Percentiles rank a stretch among this genome's conserved stretches.
phyloP scores from a whole-genome alignment of 2,888 invertebrate species.

The Ochlodes sylvanus region DNA sequence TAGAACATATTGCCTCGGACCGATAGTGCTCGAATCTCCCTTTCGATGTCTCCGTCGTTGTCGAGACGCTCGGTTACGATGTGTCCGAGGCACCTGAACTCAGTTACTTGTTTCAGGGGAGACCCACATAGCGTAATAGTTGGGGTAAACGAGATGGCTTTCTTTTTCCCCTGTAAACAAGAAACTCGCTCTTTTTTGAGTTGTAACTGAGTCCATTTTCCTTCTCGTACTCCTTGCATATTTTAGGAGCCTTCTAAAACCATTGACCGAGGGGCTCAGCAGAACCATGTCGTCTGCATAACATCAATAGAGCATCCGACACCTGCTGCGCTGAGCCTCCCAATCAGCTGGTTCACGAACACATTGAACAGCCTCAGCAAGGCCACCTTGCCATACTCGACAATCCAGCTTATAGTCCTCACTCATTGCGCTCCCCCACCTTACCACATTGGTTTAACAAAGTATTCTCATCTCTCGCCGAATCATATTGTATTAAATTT shows the following conservation, averaged over 20 bases:
- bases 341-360: too few species aligned
- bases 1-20: slow-evolving; percentile 8
- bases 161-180: slow-evolving; percentile 29
- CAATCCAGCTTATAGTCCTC: too few species aligned
- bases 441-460: too few species aligned
- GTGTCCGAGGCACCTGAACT: not conserved
- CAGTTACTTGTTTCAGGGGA: not conserved
- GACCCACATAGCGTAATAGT: not conserved
- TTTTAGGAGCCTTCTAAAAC: slow-evolving; percentile 28
- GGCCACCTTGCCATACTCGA: too few species aligned
- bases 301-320: too few species aligned
- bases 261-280: slow-evolving; percentile 39
- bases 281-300: too few species aligned
- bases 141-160: not conserved
- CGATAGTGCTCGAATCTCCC: not conserved
- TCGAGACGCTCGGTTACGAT: not conserved
- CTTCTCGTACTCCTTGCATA: slow-evolving; percentile 38
- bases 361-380: too few species aligned
- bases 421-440: too few species aligned
- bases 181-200: slow-evolving; percentile 30
- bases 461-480: too few species aligned
- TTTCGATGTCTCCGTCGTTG: not conserved
- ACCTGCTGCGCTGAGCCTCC: too few species aligned
- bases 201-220: slow-evolving; percentile 38
- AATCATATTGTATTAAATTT: too few species aligned